Evolutionary conservation across 2,797 vertebrate genomes (phyloP).

Genomic region (Eurystomus glaucurus): DNA sequence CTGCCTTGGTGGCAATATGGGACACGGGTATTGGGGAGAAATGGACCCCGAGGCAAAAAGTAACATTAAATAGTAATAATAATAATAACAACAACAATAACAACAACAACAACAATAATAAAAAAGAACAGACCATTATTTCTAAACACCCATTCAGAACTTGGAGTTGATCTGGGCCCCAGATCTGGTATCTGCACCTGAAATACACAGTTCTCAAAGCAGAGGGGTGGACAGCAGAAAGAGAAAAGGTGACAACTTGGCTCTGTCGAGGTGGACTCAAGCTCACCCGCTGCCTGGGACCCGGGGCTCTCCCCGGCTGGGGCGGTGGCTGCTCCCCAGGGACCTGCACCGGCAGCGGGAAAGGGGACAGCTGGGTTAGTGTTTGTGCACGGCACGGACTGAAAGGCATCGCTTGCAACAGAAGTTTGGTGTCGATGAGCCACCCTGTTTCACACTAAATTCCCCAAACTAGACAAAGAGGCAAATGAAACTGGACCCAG

Average conservation of each 20-base stretch:
- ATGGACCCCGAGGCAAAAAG: slow-evolving; percentile 55
- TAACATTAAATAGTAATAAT: slow-evolving; percentile 71
- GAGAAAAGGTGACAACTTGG: neutral
- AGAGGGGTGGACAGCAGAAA: neutral
- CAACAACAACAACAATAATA: neutral
- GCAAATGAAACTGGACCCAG: slow-evolving; percentile 2
- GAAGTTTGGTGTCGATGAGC: neutral
- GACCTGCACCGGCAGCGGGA: neutral
- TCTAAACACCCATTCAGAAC: slow-evolving; percentile 61
- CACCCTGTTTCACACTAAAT: neutral
- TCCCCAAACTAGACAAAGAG: neutral
- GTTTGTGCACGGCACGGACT: neutral
- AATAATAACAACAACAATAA: neutral
- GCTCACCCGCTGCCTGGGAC: neutral
- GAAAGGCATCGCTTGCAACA: neutral
- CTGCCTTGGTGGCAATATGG: slow-evolving; percentile 1
- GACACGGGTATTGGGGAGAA: neutral
- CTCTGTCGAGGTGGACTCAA: neutral
- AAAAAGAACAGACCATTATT: slow-evolving; percentile 50
- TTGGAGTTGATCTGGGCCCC: slow-evolving; percentile 53
- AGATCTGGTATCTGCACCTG: slow-evolving; percentile 31
- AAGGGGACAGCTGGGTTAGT: neutral
- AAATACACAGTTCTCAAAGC: slow-evolving; percentile 15
- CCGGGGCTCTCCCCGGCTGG: neutral
- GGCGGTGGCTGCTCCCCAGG: neutral